Conservation (phyloP, 2,888 invertebrate genomes). For the Nowickia ferox region DNA sequence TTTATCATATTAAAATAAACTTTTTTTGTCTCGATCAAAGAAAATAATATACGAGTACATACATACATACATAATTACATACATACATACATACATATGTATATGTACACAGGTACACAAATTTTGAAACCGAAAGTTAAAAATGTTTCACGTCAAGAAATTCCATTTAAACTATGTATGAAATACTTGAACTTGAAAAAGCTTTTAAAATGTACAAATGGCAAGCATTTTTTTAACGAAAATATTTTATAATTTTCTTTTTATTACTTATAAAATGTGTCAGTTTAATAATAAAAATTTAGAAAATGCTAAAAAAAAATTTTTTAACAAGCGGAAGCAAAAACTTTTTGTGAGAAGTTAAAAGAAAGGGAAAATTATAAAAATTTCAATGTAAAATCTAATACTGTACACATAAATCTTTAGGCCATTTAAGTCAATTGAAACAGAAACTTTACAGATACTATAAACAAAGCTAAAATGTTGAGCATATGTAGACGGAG, state of each 20-base stretch:
- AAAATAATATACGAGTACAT: background rate
- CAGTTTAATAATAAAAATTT: slow-evolving; percentile 33
- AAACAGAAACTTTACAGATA: too few species aligned
- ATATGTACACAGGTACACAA: background rate
- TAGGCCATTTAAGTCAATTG: too few species aligned
- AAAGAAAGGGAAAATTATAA: background rate
- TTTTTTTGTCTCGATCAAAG: background rate
- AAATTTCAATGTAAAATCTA: too few species aligned
- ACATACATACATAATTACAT: too few species aligned
- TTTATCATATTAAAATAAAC: background rate
- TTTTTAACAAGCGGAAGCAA: background rate
- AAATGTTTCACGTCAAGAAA: slow-evolving; percentile 51
- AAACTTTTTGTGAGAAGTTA: background rate
- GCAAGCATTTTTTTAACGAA: background rate
- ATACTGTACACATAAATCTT: too few species aligned
- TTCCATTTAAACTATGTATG: slow-evolving; percentile 21
- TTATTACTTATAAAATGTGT: background rate
- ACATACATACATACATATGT: too few species aligned
- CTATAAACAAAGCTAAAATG: too few species aligned
- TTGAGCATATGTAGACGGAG: too few species aligned
- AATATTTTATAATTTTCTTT: background rate
- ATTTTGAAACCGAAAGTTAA: slow-evolving; percentile 31
- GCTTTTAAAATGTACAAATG: slow-evolving; percentile 37
- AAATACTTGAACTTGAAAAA: slow-evolving; percentile 60
- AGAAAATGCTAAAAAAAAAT: background rate